A percentile compares a stretch with the other conserved stretches of the same genome.
Conservation (phyloP, 2,113 vertebrate species). For the Osmerus eperlanus region DNA sequence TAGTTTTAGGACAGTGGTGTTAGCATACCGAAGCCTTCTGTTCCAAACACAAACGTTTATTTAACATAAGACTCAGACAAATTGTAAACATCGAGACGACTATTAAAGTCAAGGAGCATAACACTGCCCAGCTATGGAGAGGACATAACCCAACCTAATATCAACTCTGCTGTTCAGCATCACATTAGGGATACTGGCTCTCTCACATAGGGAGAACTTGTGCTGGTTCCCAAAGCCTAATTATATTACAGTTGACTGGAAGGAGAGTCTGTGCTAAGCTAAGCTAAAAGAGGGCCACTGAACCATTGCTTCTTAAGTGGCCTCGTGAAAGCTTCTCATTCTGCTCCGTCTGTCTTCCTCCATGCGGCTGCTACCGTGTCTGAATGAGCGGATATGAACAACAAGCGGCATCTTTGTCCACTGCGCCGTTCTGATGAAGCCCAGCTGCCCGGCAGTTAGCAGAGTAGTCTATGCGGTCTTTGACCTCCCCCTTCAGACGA, state of each 20-base stretch:
- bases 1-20: slow-evolving; percentile 32
- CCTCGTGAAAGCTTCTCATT: slow-evolving; percentile 42
- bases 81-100: no score
- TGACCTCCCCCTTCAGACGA: no score
- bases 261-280: slow-evolving; percentile 39
- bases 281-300: slow-evolving; percentile 44
- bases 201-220: no score
- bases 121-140: no score
- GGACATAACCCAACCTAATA: no score
- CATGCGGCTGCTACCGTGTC: slow-evolving; percentile 8
- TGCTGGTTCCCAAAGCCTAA: no score
- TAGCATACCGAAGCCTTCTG: slow-evolving; percentile 58
- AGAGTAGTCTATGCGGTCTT: neutral
- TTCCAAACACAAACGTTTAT: slow-evolving; percentile 25
- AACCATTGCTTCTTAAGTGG: slow-evolving; percentile 47
- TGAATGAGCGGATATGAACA: slow-evolving; percentile 21
- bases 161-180: no score
- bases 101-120: no score
- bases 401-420: slow-evolving; percentile 48
- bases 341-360: slow-evolving; percentile 7
- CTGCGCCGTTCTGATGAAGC: neutral
- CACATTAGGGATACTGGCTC: no score
- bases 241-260: slow-evolving; percentile 21
- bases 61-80: no score
- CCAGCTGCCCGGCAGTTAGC: slow-evolving; percentile 5